Percentiles rank a stretch among this genome's conserved stretches.
These are phyloP conservation scores for Pachypeltis micranthus DNA, from an alignment of 1,140 invertebrate genomes.

Conservation along the genomic window DNA sequence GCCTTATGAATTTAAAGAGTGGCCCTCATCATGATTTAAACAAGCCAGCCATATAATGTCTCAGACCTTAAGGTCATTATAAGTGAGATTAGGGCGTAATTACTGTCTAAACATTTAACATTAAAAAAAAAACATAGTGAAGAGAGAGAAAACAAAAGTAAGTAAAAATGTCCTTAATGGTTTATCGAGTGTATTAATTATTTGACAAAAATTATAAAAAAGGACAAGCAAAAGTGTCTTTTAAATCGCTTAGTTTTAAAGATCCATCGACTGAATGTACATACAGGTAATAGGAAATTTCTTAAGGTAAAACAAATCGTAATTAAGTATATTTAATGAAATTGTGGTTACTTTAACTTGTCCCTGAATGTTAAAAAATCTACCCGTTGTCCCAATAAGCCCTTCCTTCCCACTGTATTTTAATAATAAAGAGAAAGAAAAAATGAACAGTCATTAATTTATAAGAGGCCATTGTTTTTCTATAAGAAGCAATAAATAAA, in stretches of 20 bases:
- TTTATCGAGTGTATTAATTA: slow-evolving; percentile 20
- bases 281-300: slow-evolving; percentile 32
- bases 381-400: slow-evolving; percentile 15
- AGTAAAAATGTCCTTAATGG: slow-evolving; percentile 24
- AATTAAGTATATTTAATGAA: slow-evolving; percentile 26
- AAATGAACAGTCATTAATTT: slow-evolving; percentile 28
- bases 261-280: slow-evolving; percentile 29
- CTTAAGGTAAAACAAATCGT: slow-evolving; percentile 25
- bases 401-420: slow-evolving; percentile 24
- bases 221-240: slow-evolving; percentile 28
- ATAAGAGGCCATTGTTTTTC: slow-evolving; percentile 29
- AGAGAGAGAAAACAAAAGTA: slow-evolving; percentile 9
- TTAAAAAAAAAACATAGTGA: slow-evolving; percentile 19
- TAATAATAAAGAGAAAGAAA: slow-evolving; percentile 22
- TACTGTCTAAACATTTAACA: slow-evolving; percentile 21
- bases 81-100: slow-evolving; percentile 30
- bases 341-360: slow-evolving; percentile 30
- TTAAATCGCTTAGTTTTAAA: slow-evolving; percentile 28
- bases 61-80: slow-evolving; percentile 23
- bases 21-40: slow-evolving; percentile 44
- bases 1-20: slow-evolving; percentile 48
- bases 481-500: slow-evolving; percentile 27
- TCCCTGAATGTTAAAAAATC: slow-evolving; percentile 28
- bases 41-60: slow-evolving; percentile 25
- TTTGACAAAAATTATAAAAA: slow-evolving; percentile 17